Evolutionary conservation across 1,140 invertebrate genomes (phyloP).

Genomic region (Lineus longissimus): DNA sequence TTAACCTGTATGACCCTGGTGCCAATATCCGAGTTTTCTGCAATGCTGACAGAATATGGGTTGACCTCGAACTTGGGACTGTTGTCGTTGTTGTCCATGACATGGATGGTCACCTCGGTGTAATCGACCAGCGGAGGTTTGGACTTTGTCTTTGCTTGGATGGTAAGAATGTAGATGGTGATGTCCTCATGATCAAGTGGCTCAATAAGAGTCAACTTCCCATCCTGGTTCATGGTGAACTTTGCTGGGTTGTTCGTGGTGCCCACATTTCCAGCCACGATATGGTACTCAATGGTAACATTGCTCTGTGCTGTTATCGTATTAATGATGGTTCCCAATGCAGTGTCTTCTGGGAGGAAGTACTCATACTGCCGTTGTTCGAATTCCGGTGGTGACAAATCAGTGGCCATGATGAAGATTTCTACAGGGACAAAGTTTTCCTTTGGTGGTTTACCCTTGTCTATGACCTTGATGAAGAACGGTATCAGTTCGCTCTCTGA

Average conservation of each 20-base stretch:
- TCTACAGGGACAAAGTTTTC: constrained; percentile 76
- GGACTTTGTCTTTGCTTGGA: constrained; percentile 72
- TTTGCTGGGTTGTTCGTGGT: constrained; percentile 47
- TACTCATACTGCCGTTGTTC: constrained; percentile 65
- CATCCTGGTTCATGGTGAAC: constrained; percentile 71
- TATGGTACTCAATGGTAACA: constrained; percentile 60
- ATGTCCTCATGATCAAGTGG: constrained; percentile 72
- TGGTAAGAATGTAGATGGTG: constrained; percentile 69
- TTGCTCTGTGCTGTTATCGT: constrained; percentile 39
- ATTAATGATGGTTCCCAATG: constrained; percentile 56
- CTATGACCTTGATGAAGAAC: constrained; percentile 82
- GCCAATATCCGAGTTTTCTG: constrained; percentile 78
- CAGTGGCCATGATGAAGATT: constrained; percentile 69
- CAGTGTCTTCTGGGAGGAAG: constrained; percentile 74
- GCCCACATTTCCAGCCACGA: constrained; percentile 61
- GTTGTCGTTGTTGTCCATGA: constrained; percentile 87
- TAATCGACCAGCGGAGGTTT: constrained; percentile 69
- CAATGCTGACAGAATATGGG: constrained; percentile 70
- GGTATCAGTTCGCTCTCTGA: constrained; percentile 77
- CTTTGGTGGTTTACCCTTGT: constrained; percentile 67
- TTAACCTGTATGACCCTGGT: constrained; percentile 65
- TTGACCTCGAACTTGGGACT: constrained; percentile 78
- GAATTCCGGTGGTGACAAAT: constrained; percentile 69
- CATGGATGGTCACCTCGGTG: constrained; percentile 70
- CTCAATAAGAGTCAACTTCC: constrained; percentile 68